Base-by-base conservation (phyloP, 2,888 invertebrate genomes). In the Stegophylla sp. region DNA sequence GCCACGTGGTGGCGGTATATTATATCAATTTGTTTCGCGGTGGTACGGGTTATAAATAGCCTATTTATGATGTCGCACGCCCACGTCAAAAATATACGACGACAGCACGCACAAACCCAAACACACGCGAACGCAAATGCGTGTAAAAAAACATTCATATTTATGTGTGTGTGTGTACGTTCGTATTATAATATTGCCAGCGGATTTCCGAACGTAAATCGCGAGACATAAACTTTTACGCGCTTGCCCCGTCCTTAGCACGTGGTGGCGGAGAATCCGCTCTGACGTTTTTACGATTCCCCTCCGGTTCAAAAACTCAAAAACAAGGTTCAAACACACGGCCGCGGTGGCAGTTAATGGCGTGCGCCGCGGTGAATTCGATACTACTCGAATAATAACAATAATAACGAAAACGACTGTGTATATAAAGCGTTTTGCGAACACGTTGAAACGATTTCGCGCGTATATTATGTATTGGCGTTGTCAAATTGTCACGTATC, bases 221-320 rank as follows among this genome's bases (percentile, higher is more conserved):
- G 69, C 56, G 23, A 72, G 56, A 43, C 69, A 69, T 71, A 71
- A 71, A 71, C 15, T 53, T 72, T 56, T 56, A 72, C 41, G 41
- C 56, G n/a, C 20, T 1, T 15, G 43, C 43, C 53, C 13, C 51
- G 34, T 28, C 64, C 13, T 20, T 51, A n/a, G 13, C 51, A 10
- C n/a, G 67, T 17, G 15, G 26, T 3, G n/a, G 63, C 9, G 56
- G 10, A 56, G 56, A 20, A 56, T 20, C 23, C 17, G 51, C 41
- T 13, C 41, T n/a, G 69, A 69, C 69, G 51, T 26, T 69, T 53
- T 53, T 69, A 69, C 69, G 69, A 34, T 34, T 48, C 45, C 69
- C 12, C 23, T n/a, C 43, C 41, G 56, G 56, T 56, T 23, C 20
- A 56, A 56, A 56, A 23, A 20, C 20, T 56, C 4, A 20, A 56